Evolutionary conservation across 2,888 invertebrate species (phyloP).

Genomic region (Meganola albula): DNA sequence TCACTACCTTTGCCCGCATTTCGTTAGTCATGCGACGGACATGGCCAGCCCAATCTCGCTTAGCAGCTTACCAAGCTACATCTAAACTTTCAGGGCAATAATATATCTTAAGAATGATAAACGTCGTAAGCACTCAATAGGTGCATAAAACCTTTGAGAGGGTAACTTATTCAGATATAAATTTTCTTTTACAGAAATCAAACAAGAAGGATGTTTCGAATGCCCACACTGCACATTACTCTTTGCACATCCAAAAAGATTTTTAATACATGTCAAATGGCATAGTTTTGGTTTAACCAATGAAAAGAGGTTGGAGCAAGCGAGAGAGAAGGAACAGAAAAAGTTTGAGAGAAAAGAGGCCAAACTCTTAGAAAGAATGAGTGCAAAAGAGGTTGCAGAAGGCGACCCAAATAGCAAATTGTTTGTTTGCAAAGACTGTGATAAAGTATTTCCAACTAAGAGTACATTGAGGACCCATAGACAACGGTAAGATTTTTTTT

Average conservation of each 20-base stretch:
- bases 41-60: too few relatives aligned
- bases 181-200: conserved; percentile 27
- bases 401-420: conserved; percentile 21
- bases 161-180: too few relatives aligned
- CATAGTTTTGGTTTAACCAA: conserved; percentile 57
- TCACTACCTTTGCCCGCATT: too few relatives aligned
- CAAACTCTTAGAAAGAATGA: conserved; percentile 27
- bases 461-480: conserved; percentile 58
- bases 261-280: conserved; percentile 65
- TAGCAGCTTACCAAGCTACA: too few relatives aligned
- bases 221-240: conserved; percentile 53
- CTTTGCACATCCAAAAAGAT: conserved; percentile 57
- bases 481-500: conserved; percentile 40
- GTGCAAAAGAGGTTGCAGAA: conserved; percentile 26
- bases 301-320: conserved; percentile 40
- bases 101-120: too few relatives aligned
- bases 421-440: conserved; percentile 57
- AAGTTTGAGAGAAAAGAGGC: conserved; percentile 37
- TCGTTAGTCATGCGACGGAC: too few relatives aligned
- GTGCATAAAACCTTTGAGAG: too few relatives aligned
- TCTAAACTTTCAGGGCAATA: too few relatives aligned
- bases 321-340: conserved; percentile 36
- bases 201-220: conserved; percentile 38
- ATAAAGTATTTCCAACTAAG: conserved; percentile 47
- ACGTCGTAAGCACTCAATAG: too few relatives aligned